A percentile compares a stretch with the other conserved stretches of the same genome.
Evolutionary conservation across 2,113 vertebrate species (phyloP).

Genomic region (Formicarius rufipectus): DNA sequence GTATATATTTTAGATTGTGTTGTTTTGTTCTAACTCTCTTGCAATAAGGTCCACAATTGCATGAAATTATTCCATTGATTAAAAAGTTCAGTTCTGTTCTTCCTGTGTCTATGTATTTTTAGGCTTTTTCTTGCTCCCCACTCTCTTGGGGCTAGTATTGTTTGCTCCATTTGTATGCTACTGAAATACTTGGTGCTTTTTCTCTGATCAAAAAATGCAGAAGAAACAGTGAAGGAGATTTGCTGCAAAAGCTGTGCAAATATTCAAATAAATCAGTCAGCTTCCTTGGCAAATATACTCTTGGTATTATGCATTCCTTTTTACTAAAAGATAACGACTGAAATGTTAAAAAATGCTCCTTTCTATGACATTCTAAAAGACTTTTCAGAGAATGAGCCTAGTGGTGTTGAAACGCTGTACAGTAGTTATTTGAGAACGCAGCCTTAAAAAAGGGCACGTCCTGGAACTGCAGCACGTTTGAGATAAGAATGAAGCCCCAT

Average conservation of each 20-base stretch:
- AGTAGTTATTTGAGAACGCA: neutral
- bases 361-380: conserved; percentile 10
- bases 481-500: conserved; percentile 10
- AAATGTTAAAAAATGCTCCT: neutral
- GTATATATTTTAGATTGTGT: neutral
- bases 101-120: neutral
- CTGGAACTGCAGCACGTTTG: neutral
- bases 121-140: neutral
- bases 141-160: neutral
- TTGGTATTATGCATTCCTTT: conserved; percentile 9
- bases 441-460: conserved; percentile 15
- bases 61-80: conserved; percentile 14
- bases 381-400: neutral
- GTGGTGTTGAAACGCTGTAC: neutral
- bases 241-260: conserved; percentile 44
- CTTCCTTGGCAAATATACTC: conserved; percentile 36
- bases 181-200: neutral
- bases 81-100: neutral
- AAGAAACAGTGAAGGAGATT: conserved; percentile 27
- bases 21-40: neutral
- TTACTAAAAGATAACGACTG: neutral
- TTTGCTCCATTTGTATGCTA: conserved; percentile 31
- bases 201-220: conserved; percentile 10
- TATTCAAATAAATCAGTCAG: conserved; percentile 25
- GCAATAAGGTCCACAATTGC: neutral